Evolutionary conservation across 2,113 vertebrate genomes (phyloP).

Genomic region (Phylloscopus trochilus): DNA sequence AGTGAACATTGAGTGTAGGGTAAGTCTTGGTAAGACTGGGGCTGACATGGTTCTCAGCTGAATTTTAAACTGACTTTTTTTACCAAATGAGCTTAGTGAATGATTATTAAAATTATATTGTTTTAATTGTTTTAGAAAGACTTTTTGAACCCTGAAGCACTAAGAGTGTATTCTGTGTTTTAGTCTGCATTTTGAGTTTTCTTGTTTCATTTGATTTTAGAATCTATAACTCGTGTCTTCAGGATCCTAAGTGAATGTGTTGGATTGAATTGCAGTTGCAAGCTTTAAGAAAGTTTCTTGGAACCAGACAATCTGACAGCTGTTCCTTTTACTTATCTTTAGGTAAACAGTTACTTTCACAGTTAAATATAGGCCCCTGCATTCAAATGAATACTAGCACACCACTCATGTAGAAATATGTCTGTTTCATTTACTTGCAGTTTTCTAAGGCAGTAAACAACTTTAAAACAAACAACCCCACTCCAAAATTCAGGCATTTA

Average conservation of each 20-base stretch:
- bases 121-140: background rate
- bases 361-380: background rate
- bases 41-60: background rate
- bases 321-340: background rate
- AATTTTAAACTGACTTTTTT: background rate
- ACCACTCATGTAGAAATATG: background rate
- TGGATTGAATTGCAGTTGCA: background rate
- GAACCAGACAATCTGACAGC: background rate
- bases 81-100: background rate
- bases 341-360: background rate
- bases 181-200: background rate
- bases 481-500: background rate
- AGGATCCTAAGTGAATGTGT: background rate
- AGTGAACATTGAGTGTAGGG: background rate
- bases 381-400: background rate
- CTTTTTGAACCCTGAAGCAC: background rate
- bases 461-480: background rate
- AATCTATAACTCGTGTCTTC: background rate
- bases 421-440: background rate
- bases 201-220: background rate
- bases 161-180: background rate
- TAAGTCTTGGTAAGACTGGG: background rate
- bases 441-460: background rate
- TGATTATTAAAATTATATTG: background rate
- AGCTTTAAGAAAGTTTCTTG: background rate